Evolutionary conservation across 64 coral and sea anemone species (phyloP), one percentile per base, ranked within the genome.

Genomic region (Pocillopora damicornis): DNA sequence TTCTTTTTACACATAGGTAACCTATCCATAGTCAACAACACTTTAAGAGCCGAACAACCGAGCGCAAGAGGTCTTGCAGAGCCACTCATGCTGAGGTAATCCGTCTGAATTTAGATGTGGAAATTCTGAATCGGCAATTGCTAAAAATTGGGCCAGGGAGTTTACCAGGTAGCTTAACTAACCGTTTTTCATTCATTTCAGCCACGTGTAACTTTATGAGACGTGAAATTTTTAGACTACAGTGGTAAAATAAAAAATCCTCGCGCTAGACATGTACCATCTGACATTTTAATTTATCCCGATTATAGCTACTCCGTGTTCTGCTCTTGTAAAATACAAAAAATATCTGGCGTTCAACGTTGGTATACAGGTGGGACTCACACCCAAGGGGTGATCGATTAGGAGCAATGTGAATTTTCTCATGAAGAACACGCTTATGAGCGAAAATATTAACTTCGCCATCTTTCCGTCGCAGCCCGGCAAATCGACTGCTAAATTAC

Each of bases 391-490:
- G 30, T 30, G 0, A 30, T 30, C 30, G 30, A 30, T 30, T 30
- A 30, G 30, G 30, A 51, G 42, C 42, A 51, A 51, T 51, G 3
- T 11, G 1, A 56, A 58, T 14, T 13, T 85, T 14, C 38, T 37
- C 20, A 20, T 85, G 61, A 63, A 85, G 12, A 59, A 85, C n/a
- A 57, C 81, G 42, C 9, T 73, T 14, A 45, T 84, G n/a, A 71
- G 35, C 13, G 81, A 72, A 38, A 85, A 85, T 15, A 15, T 22
- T 23, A 57, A 72, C 81, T 85, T 85, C 51, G 35, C 10, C 18
- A 26, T 85, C 0, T 1, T 1, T 85, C 35, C 72, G 0, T 56
- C 42, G 42, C 7, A 51, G 22, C 37, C 56, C 42, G 42, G 7
- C 7, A 62, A 36, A 58, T n/a, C 51, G 1, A 3, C 9, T 2